phyloP scores from a whole-genome alignment of 2,113 vertebrate genomes.

The Megaptera novaeangliae region DNA sequence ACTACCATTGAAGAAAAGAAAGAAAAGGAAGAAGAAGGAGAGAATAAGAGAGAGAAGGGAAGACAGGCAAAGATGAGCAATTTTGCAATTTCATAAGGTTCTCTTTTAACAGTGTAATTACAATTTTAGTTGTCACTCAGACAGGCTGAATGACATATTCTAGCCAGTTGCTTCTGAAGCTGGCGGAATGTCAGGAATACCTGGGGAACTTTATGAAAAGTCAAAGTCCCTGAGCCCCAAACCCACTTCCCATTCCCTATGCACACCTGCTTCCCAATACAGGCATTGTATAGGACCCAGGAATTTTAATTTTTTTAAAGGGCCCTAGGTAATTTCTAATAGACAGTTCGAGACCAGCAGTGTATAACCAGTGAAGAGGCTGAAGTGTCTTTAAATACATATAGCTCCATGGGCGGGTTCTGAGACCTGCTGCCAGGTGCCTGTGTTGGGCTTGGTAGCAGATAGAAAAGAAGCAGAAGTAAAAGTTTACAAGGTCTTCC shows the following conservation, averaged over 20 bases:
- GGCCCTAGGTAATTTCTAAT: neutral
- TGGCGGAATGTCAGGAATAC: neutral
- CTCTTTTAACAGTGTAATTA: constrained; percentile 1
- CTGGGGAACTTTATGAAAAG: neutral
- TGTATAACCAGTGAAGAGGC: neutral
- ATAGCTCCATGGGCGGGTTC: neutral
- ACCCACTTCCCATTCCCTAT: neutral
- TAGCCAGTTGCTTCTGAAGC: constrained; percentile 36
- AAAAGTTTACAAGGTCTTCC: neutral
- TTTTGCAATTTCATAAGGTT: neutral
- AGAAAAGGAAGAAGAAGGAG: neutral
- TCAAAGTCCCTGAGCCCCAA: neutral
- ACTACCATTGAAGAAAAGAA: neutral
- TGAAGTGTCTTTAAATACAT: neutral
- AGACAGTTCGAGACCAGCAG: neutral
- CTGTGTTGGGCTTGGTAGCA: neutral
- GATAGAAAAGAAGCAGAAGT: neutral
- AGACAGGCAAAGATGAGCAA: neutral
- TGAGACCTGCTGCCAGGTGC: neutral
- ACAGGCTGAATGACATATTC: constrained; percentile 25
- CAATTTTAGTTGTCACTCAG: constrained; percentile 29
- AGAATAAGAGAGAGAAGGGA: neutral
- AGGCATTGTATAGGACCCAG: neutral
- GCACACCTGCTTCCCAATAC: neutral
- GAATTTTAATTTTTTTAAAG: neutral